Evolutionary conservation across 2,888 invertebrate species (phyloP).

Genomic region (Parochlus steinenii): DNA sequence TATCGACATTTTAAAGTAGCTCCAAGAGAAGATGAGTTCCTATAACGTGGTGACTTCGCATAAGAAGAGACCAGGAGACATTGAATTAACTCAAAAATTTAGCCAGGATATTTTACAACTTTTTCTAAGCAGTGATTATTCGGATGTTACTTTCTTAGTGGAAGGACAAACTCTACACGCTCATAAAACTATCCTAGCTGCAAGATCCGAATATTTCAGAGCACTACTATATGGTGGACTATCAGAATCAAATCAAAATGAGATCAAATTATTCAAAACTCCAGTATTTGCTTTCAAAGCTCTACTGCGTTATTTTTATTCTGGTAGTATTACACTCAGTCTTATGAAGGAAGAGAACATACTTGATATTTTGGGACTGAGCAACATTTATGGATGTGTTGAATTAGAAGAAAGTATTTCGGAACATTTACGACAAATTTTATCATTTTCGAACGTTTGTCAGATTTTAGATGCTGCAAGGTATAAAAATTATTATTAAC

Average conservation of each 20-base stretch:
- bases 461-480: conserved; percentile 87
- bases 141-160: conserved; percentile 77
- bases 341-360: conserved; percentile 50
- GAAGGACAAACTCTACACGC: conserved; percentile 41
- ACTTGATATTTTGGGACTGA: conserved; percentile 62
- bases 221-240: conserved; percentile 66
- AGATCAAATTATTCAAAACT: conserved; percentile 79
- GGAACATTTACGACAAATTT: conserved; percentile 76
- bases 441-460: conserved; percentile 81
- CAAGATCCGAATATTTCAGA: conserved; percentile 90
- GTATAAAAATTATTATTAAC: conserved; percentile 17
- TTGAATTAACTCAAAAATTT: conserved; percentile 38
- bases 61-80: conserved; percentile 37
- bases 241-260: conserved; percentile 54
- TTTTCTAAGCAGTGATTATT: conserved; percentile 74
- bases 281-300: conserved; percentile 72
- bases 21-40: no score
- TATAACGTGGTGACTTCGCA: no score
- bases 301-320: conserved; percentile 90
- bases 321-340: conserved; percentile 54
- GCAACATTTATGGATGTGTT: conserved; percentile 90
- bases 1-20: no score
- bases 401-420: conserved; percentile 85
- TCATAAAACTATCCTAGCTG: conserved; percentile 66
- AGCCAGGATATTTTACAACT: conserved; percentile 39